Conservation (phyloP, 1,140 invertebrate genomes). For the Theocolax elegans region DNA sequence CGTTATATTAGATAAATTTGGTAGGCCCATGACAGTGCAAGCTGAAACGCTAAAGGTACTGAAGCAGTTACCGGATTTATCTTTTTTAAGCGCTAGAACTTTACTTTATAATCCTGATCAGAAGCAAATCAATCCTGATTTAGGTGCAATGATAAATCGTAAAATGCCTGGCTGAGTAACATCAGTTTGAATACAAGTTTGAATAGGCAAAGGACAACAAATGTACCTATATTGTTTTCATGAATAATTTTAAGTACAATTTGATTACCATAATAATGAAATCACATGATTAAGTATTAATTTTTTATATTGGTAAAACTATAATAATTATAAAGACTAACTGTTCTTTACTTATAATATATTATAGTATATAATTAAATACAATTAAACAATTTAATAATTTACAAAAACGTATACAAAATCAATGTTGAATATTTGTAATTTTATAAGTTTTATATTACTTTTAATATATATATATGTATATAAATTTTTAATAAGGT, state of each 20-base stretch:
- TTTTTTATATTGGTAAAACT: neutral
- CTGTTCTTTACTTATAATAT: too few relatives aligned
- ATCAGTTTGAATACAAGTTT: conserved; percentile 65
- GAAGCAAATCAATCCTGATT: conserved; percentile 60
- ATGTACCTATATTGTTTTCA: neutral
- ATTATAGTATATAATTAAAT: too few relatives aligned
- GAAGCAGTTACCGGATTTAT: conserved; percentile 63
- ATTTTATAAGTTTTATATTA: neutral
- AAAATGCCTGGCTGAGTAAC: conserved; percentile 68
- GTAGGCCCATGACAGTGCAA: conserved; percentile 57
- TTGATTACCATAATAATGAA: neutral
- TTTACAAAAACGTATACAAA: too few relatives aligned
- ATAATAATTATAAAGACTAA: too few relatives aligned
- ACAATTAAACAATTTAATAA: too few relatives aligned
- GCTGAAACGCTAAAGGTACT: conserved; percentile 59
- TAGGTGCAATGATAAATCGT: conserved; percentile 65
- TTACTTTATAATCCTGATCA: conserved; percentile 63
- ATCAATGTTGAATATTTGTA: neutral
- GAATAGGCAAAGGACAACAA: conserved; percentile 45
- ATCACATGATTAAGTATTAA: neutral
- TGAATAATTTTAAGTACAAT: neutral
- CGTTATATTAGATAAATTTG: conserved; percentile 61
- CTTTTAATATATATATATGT: neutral
- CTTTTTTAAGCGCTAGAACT: conserved; percentile 63
- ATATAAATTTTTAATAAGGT: neutral